phyloP scores from a whole-genome alignment of 2,113 vertebrate species.

The Phylloscopus whistleri region DNA sequence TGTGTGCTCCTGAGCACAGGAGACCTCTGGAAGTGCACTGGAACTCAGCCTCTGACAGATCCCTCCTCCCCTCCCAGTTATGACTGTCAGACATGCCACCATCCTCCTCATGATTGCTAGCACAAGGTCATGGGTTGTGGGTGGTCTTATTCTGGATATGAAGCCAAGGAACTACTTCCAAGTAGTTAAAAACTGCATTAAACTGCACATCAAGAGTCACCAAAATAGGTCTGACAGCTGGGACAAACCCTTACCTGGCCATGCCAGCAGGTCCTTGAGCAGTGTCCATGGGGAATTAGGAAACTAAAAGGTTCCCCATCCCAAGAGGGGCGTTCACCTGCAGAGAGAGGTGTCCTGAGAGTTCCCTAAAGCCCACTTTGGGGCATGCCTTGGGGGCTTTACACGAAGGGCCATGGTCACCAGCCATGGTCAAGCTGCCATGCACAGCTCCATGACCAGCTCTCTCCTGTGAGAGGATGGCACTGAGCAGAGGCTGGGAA shows the following conservation, averaged over 20 bases:
- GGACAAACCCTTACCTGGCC: background rate
- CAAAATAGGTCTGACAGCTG: background rate
- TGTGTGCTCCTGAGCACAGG: rapidly evolving
- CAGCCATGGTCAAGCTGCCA: background rate
- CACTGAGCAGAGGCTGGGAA: background rate
- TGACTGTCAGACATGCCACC: background rate
- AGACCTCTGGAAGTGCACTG: background rate
- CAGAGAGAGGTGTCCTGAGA: background rate
- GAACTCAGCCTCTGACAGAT: background rate
- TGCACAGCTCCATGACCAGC: background rate
- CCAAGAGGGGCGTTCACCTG: background rate
- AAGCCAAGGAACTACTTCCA: background rate
- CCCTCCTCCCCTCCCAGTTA: background rate
- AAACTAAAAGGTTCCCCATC: background rate
- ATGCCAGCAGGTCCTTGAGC: background rate
- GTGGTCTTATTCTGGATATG: background rate
- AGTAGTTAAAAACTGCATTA: background rate
- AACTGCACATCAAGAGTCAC: background rate
- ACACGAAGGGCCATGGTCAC: background rate
- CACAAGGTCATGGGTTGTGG: background rate
- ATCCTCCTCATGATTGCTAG: background rate
- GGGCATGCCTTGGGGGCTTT: background rate
- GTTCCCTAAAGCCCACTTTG: background rate
- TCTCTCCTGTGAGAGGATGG: background rate
- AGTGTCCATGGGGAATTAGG: background rate